Percentiles rank a stretch among this genome's conserved stretches.
phyloP scores from a whole-genome alignment of 2,888 invertebrate genomes.

The Odontocolon sp. region DNA sequence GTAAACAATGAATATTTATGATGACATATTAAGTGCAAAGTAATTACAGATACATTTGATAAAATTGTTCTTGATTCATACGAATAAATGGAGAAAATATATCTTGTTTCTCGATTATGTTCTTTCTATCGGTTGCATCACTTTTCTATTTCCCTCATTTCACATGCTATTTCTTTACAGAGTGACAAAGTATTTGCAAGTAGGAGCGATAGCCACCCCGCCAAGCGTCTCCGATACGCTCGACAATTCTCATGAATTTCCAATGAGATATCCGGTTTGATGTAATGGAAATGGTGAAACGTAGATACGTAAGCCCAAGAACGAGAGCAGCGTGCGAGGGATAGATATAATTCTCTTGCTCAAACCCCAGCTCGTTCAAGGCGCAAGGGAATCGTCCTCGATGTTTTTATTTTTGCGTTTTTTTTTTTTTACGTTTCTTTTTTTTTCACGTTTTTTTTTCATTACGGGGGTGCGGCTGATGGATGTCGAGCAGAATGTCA shows the following conservation, averaged over 20 bases:
- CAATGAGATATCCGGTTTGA: slow-evolving; percentile 53
- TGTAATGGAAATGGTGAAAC: slow-evolving; percentile 49
- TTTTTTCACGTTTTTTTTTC: slow-evolving; percentile 5
- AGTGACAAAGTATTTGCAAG: slow-evolving; percentile 23
- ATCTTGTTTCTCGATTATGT: neutral
- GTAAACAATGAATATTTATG: too few species aligned
- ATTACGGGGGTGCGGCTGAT: slow-evolving; percentile 41
- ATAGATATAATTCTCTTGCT: slow-evolving; percentile 14
- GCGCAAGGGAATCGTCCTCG: slow-evolving; percentile 13
- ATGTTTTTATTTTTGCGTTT: slow-evolving; percentile 8
- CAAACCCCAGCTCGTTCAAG: neutral
- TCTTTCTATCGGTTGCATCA: neutral
- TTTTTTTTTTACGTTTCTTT: slow-evolving; percentile 1
- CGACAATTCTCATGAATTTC: slow-evolving; percentile 56
- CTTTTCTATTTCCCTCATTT: neutral
- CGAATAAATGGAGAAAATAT: neutral
- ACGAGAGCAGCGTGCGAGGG: neutral
- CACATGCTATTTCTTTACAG: neutral
- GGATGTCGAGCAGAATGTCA: slow-evolving; percentile 19
- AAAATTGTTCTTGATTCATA: too few species aligned
- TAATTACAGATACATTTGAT: too few species aligned
- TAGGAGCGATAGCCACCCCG: neutral
- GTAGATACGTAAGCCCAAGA: slow-evolving; percentile 16
- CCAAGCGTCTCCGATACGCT: slow-evolving; percentile 29
- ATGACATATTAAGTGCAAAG: too few species aligned